Conservation (phyloP, 2,888 invertebrate genomes). For the Parapristionchus giblindavisi region DNA sequence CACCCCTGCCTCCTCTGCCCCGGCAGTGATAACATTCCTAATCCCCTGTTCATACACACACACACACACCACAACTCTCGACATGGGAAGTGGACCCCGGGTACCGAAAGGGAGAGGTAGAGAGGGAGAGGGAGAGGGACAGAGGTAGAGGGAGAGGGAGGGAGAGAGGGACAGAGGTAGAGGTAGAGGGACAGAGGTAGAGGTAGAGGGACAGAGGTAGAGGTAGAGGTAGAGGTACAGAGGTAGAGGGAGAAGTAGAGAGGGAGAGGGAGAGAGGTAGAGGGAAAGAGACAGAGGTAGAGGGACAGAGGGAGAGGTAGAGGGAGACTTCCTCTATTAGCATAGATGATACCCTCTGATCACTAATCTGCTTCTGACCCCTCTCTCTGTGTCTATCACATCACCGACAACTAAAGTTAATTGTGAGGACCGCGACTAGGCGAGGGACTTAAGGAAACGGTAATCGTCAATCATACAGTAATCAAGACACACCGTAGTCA, state of each 20-base stretch:
- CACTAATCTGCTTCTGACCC: slow-evolving; percentile 26
- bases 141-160: neutral
- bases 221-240: no score
- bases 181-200: neutral
- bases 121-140: slow-evolving; percentile 7
- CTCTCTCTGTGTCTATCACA: no score
- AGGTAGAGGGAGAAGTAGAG: neutral
- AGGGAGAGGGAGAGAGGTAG: neutral
- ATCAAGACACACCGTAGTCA: neutral
- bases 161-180: neutral
- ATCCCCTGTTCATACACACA: no score
- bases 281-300: neutral
- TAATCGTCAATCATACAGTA: neutral
- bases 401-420: no score
- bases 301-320: neutral
- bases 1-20: no score
- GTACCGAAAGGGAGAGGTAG: neutral
- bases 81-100: neutral
- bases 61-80: neutral
- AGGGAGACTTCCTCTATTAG: slow-evolving; percentile 12
- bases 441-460: no score
- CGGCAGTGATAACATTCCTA: no score
- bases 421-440: no score
- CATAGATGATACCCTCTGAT: slow-evolving; percentile 27
- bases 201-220: no score